Evolutionary conservation across 2,888 invertebrate species (phyloP), one percentile per base, ranked within the genome.

Genomic region (Sphecodes monilicornis): DNA sequence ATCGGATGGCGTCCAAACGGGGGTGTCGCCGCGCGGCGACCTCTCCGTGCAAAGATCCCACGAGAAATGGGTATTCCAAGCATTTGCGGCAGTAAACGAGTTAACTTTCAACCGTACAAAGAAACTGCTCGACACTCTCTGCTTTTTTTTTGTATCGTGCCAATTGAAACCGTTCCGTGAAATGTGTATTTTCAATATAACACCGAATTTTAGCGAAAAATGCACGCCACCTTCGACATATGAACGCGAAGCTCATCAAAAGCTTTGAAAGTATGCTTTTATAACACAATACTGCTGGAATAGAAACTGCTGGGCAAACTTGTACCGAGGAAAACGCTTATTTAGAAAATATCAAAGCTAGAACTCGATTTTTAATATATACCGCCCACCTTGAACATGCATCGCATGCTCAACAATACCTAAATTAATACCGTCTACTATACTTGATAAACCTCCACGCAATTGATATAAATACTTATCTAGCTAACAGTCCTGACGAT

Each of bases 111-210:
- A 22, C 13, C 26, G 73, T 18, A 60, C 41, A 60, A 60, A 74
- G 41, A 43, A 43, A 74, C 54, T 60, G 66, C 29, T 11, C 13
- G 57, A 13, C 39, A 5, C 29, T 13, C 39, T 10, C 41, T 29
- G 41, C 26, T 60, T 29, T 54, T 57, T 16, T 50, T 4, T 54
- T 54, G 72, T 16, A n/a, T 72, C 36, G 32, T 36, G 54, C 54
- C 54, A 16, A 72, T 72, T 36, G 72, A 72, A 54, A 72, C 39
- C 72, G n/a, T 54, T 72, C 36, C 26, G 50, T 54, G 36, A 26
- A n/a, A 72, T 36, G 50, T 57, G n/a, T 73, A 73, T n/a, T 73
- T 73, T 73, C 54, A 22, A 50, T 72, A 36, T 50, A 72, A 72
- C 50, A 50, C 50, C 36, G 50, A 73, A n/a, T 32, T 72, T 72